Percentiles rank a stretch among this genome's conserved stretches.
phyloP scores from a whole-genome alignment of 2,797 vertebrate species.

The Xiphorhynchus erythropygius region DNA sequence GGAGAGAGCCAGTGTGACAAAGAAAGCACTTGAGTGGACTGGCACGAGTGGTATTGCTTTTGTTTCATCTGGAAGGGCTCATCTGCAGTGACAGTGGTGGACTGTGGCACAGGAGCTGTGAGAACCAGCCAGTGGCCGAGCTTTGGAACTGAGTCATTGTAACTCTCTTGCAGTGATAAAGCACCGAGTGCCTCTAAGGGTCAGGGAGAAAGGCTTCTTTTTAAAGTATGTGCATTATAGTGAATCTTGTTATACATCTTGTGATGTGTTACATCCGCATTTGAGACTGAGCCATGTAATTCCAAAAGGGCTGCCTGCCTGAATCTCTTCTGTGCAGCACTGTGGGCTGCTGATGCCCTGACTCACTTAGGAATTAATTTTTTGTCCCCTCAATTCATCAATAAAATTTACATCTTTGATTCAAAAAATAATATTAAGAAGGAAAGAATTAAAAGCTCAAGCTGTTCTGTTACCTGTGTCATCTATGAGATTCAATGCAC shows the following conservation, averaged over 20 bases:
- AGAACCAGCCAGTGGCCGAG: neutral
- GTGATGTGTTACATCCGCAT: neutral
- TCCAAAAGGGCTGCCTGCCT: neutral
- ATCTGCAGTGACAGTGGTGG: neutral
- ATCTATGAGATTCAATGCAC: neutral
- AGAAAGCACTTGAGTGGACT: neutral
- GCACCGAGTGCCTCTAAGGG: neutral
- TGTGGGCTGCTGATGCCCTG: neutral
- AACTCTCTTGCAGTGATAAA: neutral
- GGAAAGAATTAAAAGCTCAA: neutral
- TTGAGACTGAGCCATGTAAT: neutral
- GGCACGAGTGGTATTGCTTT: fast-evolving
- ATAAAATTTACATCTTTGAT: neutral
- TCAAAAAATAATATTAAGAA: neutral
- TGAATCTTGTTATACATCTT: neutral
- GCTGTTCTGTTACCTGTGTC: neutral
- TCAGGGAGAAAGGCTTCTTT: neutral
- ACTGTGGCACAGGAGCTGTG: fast-evolving
- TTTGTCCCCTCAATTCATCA: neutral
- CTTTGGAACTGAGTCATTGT: neutral
- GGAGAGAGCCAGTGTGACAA: neutral
- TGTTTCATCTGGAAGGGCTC: neutral
- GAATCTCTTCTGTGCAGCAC: fast-evolving
- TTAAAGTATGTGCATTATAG: fast-evolving
- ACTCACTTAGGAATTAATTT: fast-evolving